A percentile compares a stretch with the other conserved stretches of the same genome.
phyloP scores from a whole-genome alignment of 2,113 vertebrate species.

The Narcine bancroftii region DNA sequence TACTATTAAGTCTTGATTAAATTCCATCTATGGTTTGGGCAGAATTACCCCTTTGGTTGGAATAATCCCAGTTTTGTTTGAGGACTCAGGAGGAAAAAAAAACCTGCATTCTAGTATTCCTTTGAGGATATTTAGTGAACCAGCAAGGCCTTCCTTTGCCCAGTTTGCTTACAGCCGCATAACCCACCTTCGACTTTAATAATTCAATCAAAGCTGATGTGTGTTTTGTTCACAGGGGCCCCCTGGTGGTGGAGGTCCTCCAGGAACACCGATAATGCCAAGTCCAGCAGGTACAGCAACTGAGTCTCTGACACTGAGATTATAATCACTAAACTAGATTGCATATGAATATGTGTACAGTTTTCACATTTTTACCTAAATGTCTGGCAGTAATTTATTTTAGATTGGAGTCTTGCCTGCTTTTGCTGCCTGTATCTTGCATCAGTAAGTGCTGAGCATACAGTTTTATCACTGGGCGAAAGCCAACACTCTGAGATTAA shows the following conservation, averaged over 20 bases:
- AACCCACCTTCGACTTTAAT: slow-evolving; percentile 29
- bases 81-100: neutral
- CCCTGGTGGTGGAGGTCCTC: slow-evolving; percentile 87
- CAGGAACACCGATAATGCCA: slow-evolving; percentile 97
- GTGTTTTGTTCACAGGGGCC: slow-evolving; percentile 66
- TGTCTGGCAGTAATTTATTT: neutral
- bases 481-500: neutral
- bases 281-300: slow-evolving; percentile 81
- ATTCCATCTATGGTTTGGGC: neutral
- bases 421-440: neutral
- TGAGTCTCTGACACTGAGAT: too few relatives aligned
- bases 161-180: slow-evolving; percentile 30
- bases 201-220: slow-evolving; percentile 37
- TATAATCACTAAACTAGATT: slow-evolving; percentile 12
- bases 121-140: slow-evolving; percentile 28
- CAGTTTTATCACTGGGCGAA: slow-evolving; percentile 2
- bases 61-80: neutral
- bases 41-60: neutral
- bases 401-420: neutral
- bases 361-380: neutral
- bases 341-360: neutral
- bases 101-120: neutral
- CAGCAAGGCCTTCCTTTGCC: neutral
- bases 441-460: neutral
- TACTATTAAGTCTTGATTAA: neutral